Evolutionary conservation across 2,888 invertebrate species (phyloP).

Genomic region (Harmothoe impar): DNA sequence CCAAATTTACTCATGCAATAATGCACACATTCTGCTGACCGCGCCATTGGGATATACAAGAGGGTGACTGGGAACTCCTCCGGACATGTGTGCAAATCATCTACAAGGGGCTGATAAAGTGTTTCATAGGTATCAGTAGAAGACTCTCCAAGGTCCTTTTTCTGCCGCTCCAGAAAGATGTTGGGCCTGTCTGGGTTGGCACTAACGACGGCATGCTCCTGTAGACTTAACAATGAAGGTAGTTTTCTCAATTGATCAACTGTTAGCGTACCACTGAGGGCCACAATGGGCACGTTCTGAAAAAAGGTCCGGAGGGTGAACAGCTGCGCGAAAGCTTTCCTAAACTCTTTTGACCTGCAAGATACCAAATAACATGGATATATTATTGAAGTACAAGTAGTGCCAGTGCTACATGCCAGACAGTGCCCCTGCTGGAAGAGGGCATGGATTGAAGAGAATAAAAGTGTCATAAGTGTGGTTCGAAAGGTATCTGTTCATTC

Average conservation of each 20-base stretch:
- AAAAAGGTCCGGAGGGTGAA: neutral
- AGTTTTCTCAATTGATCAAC: neutral
- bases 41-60: neutral
- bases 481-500: too few species aligned
- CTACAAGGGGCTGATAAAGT: neutral
- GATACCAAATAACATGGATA: too few species aligned
- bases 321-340: neutral
- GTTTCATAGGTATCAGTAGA: neutral
- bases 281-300: neutral
- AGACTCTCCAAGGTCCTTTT: neutral
- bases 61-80: neutral
- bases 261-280: neutral
- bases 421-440: too few species aligned
- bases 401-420: too few species aligned
- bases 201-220: neutral
- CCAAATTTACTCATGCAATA: neutral
- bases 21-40: neutral
- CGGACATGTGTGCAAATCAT: neutral
- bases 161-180: neutral
- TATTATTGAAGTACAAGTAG: too few species aligned
- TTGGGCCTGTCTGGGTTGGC: constrained; percentile 3
- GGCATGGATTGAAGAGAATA: too few species aligned
- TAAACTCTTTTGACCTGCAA: neutral
- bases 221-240: neutral
- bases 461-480: too few species aligned